phyloP scores from a whole-genome alignment of 2,888 invertebrate species.

The Ecliptopera silaceata region DNA sequence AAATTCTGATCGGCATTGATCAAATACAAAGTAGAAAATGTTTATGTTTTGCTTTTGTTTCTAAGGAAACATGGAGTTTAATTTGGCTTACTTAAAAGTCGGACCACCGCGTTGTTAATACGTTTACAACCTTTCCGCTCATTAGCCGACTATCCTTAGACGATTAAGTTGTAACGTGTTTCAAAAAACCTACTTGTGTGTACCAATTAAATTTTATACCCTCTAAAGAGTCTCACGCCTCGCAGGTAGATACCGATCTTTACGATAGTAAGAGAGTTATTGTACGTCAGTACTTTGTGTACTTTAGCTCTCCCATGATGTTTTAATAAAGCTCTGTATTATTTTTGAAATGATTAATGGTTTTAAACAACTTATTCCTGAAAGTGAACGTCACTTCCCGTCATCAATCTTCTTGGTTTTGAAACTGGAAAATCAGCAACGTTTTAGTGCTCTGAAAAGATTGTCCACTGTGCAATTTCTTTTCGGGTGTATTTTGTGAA shows the following conservation, averaged over 20 bases:
- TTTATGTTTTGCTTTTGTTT: slow-evolving; percentile 31
- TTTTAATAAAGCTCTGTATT: slow-evolving; percentile 51
- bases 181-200: slow-evolving; percentile 66
- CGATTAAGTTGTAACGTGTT: slow-evolving; percentile 77
- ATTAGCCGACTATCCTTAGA: slow-evolving; percentile 72
- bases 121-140: slow-evolving; percentile 76
- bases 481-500: slow-evolving; percentile 29
- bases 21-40: slow-evolving; percentile 36
- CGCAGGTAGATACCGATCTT: slow-evolving; percentile 62
- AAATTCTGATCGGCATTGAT: slow-evolving; percentile 45
- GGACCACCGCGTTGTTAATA: slow-evolving; percentile 71
- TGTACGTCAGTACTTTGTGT: slow-evolving; percentile 58
- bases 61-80: slow-evolving; percentile 19
- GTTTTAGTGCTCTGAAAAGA: slow-evolving; percentile 33
- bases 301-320: slow-evolving; percentile 35
- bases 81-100: slow-evolving; percentile 28
- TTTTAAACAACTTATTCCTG: slow-evolving; percentile 40
- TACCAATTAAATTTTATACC: slow-evolving; percentile 74
- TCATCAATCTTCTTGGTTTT: slow-evolving; percentile 28
- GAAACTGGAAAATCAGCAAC: slow-evolving; percentile 27
- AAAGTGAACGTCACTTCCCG: slow-evolving; percentile 34
- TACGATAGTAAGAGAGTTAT: slow-evolving; percentile 60
- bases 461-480: slow-evolving; percentile 38
- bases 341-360: slow-evolving; percentile 63
- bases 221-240: slow-evolving; percentile 68